Evolutionary conservation across 2,888 invertebrate genomes (phyloP), one percentile per base, ranked within the genome.

Genomic region (Trachelus tabidus): DNA sequence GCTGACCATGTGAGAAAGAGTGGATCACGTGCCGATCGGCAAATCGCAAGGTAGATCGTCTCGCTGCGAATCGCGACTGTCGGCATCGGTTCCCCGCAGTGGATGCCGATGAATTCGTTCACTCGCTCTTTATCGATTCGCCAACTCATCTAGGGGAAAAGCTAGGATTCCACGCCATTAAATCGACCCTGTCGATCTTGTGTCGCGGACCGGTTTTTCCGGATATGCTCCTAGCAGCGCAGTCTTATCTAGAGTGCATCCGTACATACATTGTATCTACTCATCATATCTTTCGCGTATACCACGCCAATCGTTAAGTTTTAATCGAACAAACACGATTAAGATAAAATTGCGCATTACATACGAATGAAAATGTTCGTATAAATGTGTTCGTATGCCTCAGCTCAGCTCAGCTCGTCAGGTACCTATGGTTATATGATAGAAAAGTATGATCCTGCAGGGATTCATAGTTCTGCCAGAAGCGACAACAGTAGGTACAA

Each of bases 1-100:
- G 71, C 71, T 71, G 71, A 71, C 71, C 71, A 34, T 33, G 71
- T 12, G 31, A 34, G 31, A 12, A 31, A 71, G 31, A 31, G 71
- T 33, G 31, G 71, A 34, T 33, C 71, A 71, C 71, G 33, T 15
- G 71, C 71, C 71, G 71, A 71, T 71, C 71, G 71, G 71, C 71
- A 71, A 71, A 71, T 71, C 71, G 71, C 33, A 71, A 30, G 71
- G 71, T 31, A 34, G 33, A 71, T 71, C 71, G 33, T 56, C 40
- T 23, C 23, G 2, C 6, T 56, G 9, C 6, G 40, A 56, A 56
- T 23, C 23, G 40, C 23, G 40, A 56, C 40, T 56, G 40, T 56
- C 40, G 40, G 40, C 40, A 56, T 56, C 40, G 40, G 4, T 23
- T 56, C 40, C 40, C 23, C 40, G 40, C 40, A 23, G 6, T 56